Conservation (phyloP, 2,113 vertebrate species). For the Atlantisia rogersi region DNA sequence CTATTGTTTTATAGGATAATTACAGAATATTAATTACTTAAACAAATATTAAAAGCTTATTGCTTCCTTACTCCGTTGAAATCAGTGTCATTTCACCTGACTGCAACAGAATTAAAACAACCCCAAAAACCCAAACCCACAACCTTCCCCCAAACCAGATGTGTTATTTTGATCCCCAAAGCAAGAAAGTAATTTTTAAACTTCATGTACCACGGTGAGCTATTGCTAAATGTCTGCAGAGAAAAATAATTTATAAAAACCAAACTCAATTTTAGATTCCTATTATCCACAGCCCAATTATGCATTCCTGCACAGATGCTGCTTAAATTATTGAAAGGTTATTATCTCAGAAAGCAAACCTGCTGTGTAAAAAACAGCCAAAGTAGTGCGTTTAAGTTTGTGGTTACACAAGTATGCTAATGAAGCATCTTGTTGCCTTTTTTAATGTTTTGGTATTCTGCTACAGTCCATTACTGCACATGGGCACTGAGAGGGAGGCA, state of each 20-base stretch:
- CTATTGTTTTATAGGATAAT: background rate
- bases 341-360: conserved; percentile 56
- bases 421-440: conserved; percentile 54
- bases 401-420: conserved; percentile 60
- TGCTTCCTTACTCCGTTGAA: background rate
- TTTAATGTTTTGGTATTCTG: conserved; percentile 38
- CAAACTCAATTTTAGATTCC: conserved; percentile 28
- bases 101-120: background rate
- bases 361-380: conserved; percentile 47
- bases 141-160: background rate
- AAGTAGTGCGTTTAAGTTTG: conserved; percentile 61
- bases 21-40: background rate
- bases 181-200: background rate
- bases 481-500: background rate
- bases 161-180: background rate
- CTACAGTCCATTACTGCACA: background rate
- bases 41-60: conserved; percentile 12
- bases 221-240: conserved; percentile 3
- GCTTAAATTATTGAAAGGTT: conserved; percentile 65
- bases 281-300: conserved; percentile 59
- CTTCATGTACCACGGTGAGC: background rate
- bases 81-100: background rate
- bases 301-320: conserved; percentile 54
- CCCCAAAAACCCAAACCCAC: background rate
- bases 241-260: conserved; percentile 45